Evolutionary conservation across 2,113 vertebrate species (phyloP).

Genomic region (Pseudorhombus dupliciocellatus): DNA sequence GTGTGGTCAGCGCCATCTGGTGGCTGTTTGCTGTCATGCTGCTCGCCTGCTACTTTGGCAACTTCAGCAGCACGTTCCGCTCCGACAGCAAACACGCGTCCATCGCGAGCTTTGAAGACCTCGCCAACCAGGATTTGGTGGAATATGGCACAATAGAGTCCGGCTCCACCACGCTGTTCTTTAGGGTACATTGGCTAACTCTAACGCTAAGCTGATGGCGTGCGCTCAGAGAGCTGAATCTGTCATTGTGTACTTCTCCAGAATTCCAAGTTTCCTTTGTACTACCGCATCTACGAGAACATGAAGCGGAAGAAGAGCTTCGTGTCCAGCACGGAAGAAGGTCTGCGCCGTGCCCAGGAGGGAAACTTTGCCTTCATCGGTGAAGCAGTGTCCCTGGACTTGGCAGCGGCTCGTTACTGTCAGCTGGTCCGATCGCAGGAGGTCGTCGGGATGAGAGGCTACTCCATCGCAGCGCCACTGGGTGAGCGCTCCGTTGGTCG

Average conservation of each 20-base stretch:
- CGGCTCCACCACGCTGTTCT: conserved; percentile 86
- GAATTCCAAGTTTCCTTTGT: conserved; percentile 84
- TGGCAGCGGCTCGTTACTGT: conserved; percentile 84
- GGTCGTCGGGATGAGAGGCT: conserved; percentile 82
- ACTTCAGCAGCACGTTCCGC: conserved; percentile 78
- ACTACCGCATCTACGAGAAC: conserved; percentile 85
- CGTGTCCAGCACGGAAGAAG: conserved; percentile 81
- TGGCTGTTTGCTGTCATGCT: conserved; percentile 89
- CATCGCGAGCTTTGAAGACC: conserved; percentile 87
- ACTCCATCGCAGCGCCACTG: conserved; percentile 82
- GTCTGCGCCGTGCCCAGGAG: conserved; percentile 78
- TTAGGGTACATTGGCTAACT: conserved; percentile 77
- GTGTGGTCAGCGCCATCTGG: conserved; percentile 86
- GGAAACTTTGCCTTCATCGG: conserved; percentile 90
- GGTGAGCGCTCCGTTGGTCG: conserved; percentile 71
- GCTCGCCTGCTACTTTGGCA: conserved; percentile 86
- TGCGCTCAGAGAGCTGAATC: neutral
- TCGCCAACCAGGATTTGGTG: conserved; percentile 85
- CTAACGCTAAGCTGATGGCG: neutral
- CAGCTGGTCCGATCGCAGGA: conserved; percentile 81
- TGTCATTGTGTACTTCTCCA: conserved; percentile 45
- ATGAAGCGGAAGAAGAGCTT: conserved; percentile 86
- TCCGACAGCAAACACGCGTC: conserved; percentile 70
- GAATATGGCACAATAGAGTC: conserved; percentile 85
- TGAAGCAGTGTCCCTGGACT: conserved; percentile 85